Conservation (phyloP, 2,113 vertebrate genomes). For the Myiagra hebetior region DNA sequence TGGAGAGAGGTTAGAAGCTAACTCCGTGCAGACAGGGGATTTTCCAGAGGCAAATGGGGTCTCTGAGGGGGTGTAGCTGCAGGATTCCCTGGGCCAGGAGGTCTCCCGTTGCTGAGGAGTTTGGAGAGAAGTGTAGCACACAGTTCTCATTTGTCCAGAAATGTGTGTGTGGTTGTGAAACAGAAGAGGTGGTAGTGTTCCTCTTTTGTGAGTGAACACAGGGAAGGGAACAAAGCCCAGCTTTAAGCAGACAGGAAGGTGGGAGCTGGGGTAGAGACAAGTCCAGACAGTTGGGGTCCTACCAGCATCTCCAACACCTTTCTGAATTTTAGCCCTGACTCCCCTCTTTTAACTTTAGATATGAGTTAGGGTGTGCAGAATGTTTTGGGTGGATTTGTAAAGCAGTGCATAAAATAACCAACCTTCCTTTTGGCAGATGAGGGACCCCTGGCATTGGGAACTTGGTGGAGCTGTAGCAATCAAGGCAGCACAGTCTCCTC, state of each 20-base stretch:
- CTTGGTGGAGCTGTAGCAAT: neutral
- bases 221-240: neutral
- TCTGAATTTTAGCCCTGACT: neutral
- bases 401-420: neutral
- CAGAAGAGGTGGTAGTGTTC: neutral
- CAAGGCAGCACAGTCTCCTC: neutral
- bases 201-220: neutral
- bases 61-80: constrained; percentile 17
- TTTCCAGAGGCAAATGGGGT: constrained; percentile 61
- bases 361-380: neutral
- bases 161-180: neutral
- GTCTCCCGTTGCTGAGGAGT: constrained; percentile 1
- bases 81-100: constrained; percentile 7
- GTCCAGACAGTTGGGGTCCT: neutral
- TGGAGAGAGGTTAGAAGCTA: constrained; percentile 61
- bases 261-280: neutral
- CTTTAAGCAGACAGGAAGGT: neutral
- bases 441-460: neutral
- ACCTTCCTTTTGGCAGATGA: neutral
- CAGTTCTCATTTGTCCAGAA: neutral
- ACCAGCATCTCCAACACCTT: neutral
- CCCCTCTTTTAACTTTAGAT: neutral
- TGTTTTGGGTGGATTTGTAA: neutral
- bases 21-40: constrained; percentile 55
- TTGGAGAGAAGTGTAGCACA: neutral